These are phyloP conservation scores for Sitta europaea DNA, from an alignment of 2,113 vertebrate genomes.

Conservation along the genomic window DNA sequence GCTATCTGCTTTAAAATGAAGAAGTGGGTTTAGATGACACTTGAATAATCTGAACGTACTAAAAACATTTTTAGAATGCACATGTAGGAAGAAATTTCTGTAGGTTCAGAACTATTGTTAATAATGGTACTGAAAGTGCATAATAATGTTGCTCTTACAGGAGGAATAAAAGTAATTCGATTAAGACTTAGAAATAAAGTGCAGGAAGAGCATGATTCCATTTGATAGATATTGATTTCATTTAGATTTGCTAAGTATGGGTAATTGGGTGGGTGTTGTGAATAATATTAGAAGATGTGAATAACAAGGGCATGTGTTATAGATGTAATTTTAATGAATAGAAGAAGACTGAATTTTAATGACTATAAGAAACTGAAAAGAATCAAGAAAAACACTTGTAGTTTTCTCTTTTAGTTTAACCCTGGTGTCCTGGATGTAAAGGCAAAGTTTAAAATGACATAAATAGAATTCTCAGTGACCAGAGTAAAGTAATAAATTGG, in stretches of 20 bases:
- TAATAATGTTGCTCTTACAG: background rate
- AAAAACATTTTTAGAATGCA: background rate
- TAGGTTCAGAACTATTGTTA: slow-evolving; percentile 20
- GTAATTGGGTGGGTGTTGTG: slow-evolving; percentile 51
- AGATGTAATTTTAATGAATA: slow-evolving; percentile 53
- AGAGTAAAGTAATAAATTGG: background rate
- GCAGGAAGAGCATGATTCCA: slow-evolving; percentile 18
- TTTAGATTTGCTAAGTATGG: slow-evolving; percentile 55
- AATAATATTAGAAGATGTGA: slow-evolving; percentile 56
- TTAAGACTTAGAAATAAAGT: slow-evolving; percentile 48
- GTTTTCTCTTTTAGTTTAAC: background rate
- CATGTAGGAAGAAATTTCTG: background rate
- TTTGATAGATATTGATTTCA: slow-evolving; percentile 67
- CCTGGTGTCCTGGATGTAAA: background rate
- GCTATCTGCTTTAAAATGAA: background rate
- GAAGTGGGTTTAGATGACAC: background rate
- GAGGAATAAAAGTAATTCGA: slow-evolving; percentile 50
- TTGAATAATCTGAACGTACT: background rate
- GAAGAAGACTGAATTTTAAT: slow-evolving; percentile 50
- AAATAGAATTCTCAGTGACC: background rate
- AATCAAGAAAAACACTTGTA: background rate
- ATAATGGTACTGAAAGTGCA: background rate
- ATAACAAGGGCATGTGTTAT: slow-evolving; percentile 47
- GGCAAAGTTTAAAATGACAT: background rate
- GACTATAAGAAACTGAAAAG: background rate